Evolutionary conservation across 2,113 vertebrate genomes (phyloP).

Genomic region (Thinocorus orbignyianus): DNA sequence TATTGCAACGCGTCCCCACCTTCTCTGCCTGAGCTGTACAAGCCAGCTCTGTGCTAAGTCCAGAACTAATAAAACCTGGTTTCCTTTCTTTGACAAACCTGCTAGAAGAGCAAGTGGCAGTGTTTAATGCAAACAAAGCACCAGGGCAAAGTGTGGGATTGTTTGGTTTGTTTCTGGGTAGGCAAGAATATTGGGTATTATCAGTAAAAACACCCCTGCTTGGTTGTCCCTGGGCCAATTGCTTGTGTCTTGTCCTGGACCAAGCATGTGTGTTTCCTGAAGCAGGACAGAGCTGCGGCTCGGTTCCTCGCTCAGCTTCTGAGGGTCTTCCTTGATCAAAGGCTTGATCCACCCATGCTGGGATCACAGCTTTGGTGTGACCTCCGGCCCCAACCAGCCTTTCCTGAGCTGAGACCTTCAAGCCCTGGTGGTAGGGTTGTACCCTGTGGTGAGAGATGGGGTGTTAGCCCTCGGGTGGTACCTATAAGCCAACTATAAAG

Average conservation of each 20-base stretch:
- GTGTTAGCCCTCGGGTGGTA: background rate
- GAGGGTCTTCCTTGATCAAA: background rate
- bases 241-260: background rate
- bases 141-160: background rate
- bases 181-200: slow-evolving; percentile 15
- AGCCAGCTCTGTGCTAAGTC: slow-evolving; percentile 1
- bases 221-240: background rate
- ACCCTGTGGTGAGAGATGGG: background rate
- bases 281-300: background rate
- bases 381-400: background rate
- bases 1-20: slow-evolving; percentile 16
- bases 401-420: background rate
- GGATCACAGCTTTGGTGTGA: background rate
- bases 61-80: slow-evolving; percentile 39
- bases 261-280: background rate
- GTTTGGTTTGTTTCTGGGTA: background rate
- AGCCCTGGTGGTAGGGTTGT: background rate
- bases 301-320: background rate
- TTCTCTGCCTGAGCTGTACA: background rate
- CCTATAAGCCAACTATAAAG: background rate
- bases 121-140: slow-evolving; percentile 41
- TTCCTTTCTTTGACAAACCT: slow-evolving; percentile 42
- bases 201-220: background rate
- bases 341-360: background rate
- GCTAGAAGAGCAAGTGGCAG: background rate